These are phyloP conservation scores for Mormyrops attenuatus DNA, from an alignment of 2,797 vertebrate species.

Conservation along the genomic window DNA sequence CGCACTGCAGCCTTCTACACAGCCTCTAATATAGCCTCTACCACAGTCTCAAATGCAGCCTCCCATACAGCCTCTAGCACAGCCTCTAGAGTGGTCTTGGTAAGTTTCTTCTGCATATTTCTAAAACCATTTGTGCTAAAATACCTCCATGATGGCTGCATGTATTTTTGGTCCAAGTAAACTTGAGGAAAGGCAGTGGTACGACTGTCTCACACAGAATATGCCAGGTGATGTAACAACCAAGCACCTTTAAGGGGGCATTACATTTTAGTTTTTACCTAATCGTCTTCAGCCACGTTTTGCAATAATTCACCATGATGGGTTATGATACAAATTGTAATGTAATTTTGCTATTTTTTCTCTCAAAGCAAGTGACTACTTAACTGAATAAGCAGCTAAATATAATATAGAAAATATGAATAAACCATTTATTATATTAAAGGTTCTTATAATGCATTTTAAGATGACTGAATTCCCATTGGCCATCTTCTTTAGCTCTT, in stretches of 20 bases:
- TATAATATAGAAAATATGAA: not conserved
- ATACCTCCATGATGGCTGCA: not conserved
- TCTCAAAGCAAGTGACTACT: not conserved
- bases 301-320: not conserved
- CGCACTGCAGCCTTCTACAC: not conserved
- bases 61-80: not conserved
- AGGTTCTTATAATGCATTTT: not conserved
- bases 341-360: not conserved
- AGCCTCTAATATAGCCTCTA: not conserved
- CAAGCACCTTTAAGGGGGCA: not conserved
- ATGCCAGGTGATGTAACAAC: not conserved
- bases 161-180: not conserved
- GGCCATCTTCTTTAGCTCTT: not conserved
- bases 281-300: not conserved
- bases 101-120: not conserved
- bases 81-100: not conserved
- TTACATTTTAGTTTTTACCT: not conserved
- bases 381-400: not conserved
- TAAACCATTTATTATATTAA: conserved; percentile 1
- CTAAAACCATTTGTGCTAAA: not conserved
- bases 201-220: not conserved
- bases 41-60: not conserved
- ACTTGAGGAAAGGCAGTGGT: not conserved
- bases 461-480: not conserved
- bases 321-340: not conserved